Conservation (phyloP, 2,888 invertebrate genomes). For the Sarcophaga rosellei region DNA sequence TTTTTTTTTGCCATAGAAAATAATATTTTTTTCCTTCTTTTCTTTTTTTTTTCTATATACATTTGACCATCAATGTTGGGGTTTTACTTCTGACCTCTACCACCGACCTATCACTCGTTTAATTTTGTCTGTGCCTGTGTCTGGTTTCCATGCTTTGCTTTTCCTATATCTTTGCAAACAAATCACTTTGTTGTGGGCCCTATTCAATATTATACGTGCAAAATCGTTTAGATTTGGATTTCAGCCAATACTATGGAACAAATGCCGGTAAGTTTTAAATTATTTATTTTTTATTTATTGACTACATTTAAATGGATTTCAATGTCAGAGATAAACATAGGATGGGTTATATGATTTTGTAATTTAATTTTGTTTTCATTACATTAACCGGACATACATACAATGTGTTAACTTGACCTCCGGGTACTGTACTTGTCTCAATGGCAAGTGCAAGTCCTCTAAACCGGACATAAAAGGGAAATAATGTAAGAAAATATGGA, state of each 20-base stretch:
- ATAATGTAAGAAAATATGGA: too few relatives aligned
- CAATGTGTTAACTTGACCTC: too few relatives aligned
- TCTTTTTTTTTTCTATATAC: constrained; percentile 70
- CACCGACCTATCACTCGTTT: neutral
- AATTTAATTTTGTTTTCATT: too few relatives aligned
- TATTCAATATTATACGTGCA: constrained; percentile 68
- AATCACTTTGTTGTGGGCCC: neutral
- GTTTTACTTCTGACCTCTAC: neutral
- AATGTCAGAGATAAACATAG: too few relatives aligned
- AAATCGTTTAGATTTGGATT: constrained; percentile 87
- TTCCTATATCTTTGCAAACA: neutral
- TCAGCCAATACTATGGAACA: constrained; percentile 86
- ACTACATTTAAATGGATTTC: too few relatives aligned
- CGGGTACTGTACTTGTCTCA: too few relatives aligned
- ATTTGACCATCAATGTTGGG: neutral
- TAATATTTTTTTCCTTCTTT: constrained; percentile 78
- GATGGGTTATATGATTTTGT: too few relatives aligned
- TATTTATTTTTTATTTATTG: neutral
- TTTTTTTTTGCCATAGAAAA: constrained; percentile 73
- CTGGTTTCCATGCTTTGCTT: neutral
- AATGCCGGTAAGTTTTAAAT: constrained; percentile 88
- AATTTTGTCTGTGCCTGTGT: constrained; percentile 23
- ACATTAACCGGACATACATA: too few relatives aligned
- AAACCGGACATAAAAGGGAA: too few relatives aligned
- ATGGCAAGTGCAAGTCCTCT: too few relatives aligned